These are phyloP conservation scores for Mesocricetus auratus DNA, from an alignment of 2,113 vertebrate species.

Conservation along the genomic window DNA sequence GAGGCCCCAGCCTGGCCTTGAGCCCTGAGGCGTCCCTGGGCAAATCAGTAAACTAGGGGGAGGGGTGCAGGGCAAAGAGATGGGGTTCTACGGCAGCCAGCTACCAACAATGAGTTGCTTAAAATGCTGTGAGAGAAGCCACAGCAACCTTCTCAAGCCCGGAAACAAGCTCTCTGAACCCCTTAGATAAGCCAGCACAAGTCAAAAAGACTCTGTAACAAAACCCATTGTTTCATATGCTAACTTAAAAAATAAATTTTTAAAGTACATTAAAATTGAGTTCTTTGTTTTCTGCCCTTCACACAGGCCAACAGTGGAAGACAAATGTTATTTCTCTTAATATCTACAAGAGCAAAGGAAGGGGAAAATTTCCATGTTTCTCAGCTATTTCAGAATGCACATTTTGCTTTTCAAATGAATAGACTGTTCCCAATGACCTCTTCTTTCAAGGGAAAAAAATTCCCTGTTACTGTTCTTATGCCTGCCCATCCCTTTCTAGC, in stretches of 20 bases:
- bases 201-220: not conserved
- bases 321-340: slow-evolving; percentile 13
- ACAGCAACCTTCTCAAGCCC: not conserved
- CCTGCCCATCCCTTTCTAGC: not conserved
- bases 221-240: not conserved
- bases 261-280: not conserved
- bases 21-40: slow-evolving; percentile 74
- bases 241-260: not conserved
- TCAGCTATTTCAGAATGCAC: slow-evolving; percentile 46
- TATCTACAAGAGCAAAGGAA: slow-evolving; percentile 22
- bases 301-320: not conserved
- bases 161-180: slow-evolving; percentile 3
- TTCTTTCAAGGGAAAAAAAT: slow-evolving; percentile 42
- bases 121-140: not conserved
- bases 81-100: slow-evolving; percentile 22
- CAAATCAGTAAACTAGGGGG: slow-evolving; percentile 79
- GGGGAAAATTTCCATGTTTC: slow-evolving; percentile 57
- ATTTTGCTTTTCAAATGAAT: slow-evolving; percentile 32
- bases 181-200: not conserved
- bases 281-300: slow-evolving; percentile 17
- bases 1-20: slow-evolving; percentile 77
- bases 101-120: not conserved
- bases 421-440: slow-evolving; percentile 53
- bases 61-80: slow-evolving; percentile 66
- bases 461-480: not conserved